Conservation (phyloP, 2,797 vertebrate species). For the Sarcoramphus papa region DNA sequence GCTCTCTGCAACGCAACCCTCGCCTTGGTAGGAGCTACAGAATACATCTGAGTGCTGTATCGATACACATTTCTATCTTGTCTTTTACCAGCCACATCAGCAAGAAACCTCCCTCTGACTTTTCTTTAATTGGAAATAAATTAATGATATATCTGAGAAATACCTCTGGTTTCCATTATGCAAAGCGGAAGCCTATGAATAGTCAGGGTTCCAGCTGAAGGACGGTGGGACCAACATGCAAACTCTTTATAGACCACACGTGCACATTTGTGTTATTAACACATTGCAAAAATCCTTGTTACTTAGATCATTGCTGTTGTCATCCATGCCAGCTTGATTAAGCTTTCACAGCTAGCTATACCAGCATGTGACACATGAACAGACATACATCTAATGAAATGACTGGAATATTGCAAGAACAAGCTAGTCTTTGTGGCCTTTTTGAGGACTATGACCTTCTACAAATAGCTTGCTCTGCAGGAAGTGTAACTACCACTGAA, state of each 20-base stretch:
- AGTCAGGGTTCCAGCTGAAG: neutral
- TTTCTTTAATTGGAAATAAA: neutral
- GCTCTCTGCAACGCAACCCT: neutral
- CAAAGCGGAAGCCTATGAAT: neutral
- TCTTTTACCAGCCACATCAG: neutral
- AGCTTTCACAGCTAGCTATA: neutral
- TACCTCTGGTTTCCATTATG: neutral
- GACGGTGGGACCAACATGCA: neutral
- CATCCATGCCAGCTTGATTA: neutral
- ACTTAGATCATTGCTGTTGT: neutral
- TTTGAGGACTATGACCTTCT: neutral
- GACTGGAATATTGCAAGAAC: neutral
- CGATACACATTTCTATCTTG: neutral
- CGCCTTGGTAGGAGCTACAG: neutral
- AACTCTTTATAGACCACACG: neutral
- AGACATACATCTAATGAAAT: neutral
- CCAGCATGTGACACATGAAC: neutral
- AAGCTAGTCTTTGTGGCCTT: neutral
- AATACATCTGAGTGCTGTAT: neutral
- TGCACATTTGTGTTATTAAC: neutral
- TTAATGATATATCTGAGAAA: neutral
- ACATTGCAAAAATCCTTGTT: neutral
- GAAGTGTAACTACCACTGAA: neutral
- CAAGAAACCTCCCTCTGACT: neutral
- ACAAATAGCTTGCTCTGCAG: neutral